Percentiles rank a stretch among this genome's conserved stretches.
Conservation (phyloP, 2,888 invertebrate genomes). For the Copidosoma aretas region DNA sequence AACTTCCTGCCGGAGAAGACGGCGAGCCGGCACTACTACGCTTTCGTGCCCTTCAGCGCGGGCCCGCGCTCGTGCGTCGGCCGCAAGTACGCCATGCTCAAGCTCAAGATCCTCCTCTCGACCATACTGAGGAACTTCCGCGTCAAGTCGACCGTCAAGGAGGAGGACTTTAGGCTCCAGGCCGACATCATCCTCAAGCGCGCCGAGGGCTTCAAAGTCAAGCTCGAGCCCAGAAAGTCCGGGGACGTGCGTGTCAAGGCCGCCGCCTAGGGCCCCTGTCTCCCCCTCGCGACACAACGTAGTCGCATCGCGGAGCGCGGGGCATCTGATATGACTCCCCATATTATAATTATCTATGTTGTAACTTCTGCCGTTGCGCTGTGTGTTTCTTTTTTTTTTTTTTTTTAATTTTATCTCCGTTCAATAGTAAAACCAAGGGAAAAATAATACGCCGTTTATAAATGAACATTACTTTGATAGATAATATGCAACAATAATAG, state of each 20-base stretch:
- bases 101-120: constrained; percentile 76
- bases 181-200: constrained; percentile 78
- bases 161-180: constrained; percentile 73
- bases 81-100: constrained; percentile 81
- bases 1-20: constrained; percentile 81
- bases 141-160: constrained; percentile 69
- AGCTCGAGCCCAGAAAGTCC: constrained; percentile 54
- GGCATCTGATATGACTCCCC: no score
- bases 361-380: no score
- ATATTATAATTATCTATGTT: no score
- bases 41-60: constrained; percentile 81
- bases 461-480: no score
- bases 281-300: no score
- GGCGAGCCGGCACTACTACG: constrained; percentile 78
- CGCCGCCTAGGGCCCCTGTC: constrained; percentile 13
- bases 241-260: constrained; percentile 36
- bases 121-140: constrained; percentile 75
- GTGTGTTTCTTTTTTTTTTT: no score
- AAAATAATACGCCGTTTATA: no score
- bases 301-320: no score
- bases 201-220: constrained; percentile 72
- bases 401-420: no score
- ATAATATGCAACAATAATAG: no score
- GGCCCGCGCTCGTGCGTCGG: constrained; percentile 83
- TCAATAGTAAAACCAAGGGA: no score